phyloP scores from a whole-genome alignment of 2,113 vertebrate genomes.

The Merops nubicus region DNA sequence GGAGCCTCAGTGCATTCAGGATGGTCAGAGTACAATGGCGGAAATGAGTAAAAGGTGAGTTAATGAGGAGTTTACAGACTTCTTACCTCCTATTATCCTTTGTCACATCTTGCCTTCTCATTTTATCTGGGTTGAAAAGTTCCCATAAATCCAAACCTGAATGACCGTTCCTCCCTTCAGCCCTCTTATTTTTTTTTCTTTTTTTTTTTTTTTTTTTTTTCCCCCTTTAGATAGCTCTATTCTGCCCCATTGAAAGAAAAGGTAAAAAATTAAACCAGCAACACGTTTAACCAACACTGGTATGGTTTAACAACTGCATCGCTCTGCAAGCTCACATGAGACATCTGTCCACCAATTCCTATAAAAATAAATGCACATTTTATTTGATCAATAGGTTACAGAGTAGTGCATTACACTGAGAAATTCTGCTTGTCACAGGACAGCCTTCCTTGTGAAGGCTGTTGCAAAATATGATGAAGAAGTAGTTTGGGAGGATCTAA shows the following conservation, averaged over 20 bases:
- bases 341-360: background rate
- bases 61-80: background rate
- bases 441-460: background rate
- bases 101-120: background rate
- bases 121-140: background rate
- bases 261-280: background rate
- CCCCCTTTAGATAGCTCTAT: background rate
- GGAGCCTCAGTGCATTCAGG: background rate
- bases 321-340: background rate
- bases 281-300: background rate
- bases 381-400: background rate
- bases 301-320: background rate
- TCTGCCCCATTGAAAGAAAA: background rate
- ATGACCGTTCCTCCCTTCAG: background rate
- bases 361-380: background rate
- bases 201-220: fast-evolving
- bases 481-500: background rate
- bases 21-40: background rate
- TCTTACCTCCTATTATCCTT: background rate
- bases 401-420: background rate
- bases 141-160: background rate
- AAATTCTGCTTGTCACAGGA: background rate
- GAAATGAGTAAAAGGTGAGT: background rate
- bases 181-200: fast-evolving
- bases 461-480: background rate